Conservation (phyloP, 2,797 vertebrate species). For the Okamejei kenojei region DNA sequence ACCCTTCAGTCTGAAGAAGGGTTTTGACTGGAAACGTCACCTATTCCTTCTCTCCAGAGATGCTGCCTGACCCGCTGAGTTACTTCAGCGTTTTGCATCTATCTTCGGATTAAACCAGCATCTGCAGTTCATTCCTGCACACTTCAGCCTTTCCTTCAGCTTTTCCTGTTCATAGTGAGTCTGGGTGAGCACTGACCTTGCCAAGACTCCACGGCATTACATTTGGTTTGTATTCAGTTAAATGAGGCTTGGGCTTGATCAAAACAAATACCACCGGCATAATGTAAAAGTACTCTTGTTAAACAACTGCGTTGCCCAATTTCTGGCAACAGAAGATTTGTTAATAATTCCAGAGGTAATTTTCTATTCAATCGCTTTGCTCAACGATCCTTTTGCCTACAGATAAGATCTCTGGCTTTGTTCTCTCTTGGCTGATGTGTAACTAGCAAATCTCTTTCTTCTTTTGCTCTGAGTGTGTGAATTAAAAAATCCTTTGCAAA, state of each 20-base stretch:
- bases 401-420: constrained; percentile 1
- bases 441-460: constrained; percentile 9
- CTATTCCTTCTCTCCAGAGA: no score
- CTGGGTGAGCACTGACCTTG: background rate
- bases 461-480: background rate
- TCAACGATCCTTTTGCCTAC: background rate
- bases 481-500: background rate
- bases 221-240: background rate
- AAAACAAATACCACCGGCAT: no score
- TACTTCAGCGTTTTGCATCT: no score
- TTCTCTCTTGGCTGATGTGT: background rate
- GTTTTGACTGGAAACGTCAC: no score
- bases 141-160: no score
- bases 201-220: background rate
- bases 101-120: no score
- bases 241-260: background rate
- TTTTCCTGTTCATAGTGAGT: background rate
- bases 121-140: no score
- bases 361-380: background rate
- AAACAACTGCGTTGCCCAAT: background rate
- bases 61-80: no score
- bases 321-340: background rate
- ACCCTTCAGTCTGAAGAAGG: no score
- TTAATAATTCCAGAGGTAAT: constrained; percentile 17
- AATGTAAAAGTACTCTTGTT: background rate